Evolutionary conservation across 2,113 vertebrate species (phyloP), one percentile per base, ranked within the genome.

Genomic region (Salminus brasiliensis): DNA sequence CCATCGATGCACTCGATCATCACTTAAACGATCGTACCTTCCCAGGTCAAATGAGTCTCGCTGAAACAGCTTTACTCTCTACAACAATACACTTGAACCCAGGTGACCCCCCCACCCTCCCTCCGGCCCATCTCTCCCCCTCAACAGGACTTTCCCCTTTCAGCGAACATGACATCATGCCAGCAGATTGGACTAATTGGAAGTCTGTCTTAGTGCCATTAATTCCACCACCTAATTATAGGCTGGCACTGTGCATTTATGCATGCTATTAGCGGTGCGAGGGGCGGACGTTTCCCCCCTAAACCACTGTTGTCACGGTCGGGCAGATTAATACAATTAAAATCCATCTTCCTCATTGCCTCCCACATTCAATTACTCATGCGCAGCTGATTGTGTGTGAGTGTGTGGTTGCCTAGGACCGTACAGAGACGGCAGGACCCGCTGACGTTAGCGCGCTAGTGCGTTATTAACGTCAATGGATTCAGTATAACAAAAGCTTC

Each of bases 301-400:
- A 45, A 69, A 86, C 83, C 86, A 85, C 85, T 80, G 81, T 85
- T 84, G 80, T 88, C 81, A 87, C 74, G 81, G 86, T 84, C 81
- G 79, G 79, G 67, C 82, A 81, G 84, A 82, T 80, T 84, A 88
- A 88, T 85, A 84, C 81, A 90, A 86, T 91, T 91, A 88, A 78
- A 84, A 79, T 30, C 84, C 34, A 85, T 87, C 89, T 88, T 91
- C 90, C 86, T 85, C 83, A 80, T 71, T 80, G 52, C 69, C n/a
- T 57, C 16, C 81, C 73, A 67, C 5, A 72, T 88, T 89, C 81
- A 87, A 88, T 90, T 89, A 90, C 84, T 85, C 68, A 41, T 53
- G 73, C 86, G 78, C 75, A 83, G 79, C 84, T 84, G 83, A 88
- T 85, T 85, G 81, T 86, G 74, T 86, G n/a, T n/a, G n/a, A n/a